Conservation (phyloP, 2,888 invertebrate genomes). For the Heliconius sara region DNA sequence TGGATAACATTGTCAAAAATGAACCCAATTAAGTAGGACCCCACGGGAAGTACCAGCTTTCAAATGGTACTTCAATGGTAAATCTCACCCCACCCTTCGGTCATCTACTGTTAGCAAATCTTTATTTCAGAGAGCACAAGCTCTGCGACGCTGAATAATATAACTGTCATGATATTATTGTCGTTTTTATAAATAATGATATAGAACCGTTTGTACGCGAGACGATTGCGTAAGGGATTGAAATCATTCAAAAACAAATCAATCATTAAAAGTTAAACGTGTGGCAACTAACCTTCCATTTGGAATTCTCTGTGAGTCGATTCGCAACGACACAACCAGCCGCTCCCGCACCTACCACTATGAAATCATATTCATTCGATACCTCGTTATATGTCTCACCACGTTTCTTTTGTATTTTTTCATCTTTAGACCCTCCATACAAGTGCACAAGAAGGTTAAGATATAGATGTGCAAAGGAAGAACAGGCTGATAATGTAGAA, state of each 20-base stretch:
- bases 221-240: neutral
- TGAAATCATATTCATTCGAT: slow-evolving; percentile 62
- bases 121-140: too few species aligned
- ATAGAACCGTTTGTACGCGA: too few species aligned
- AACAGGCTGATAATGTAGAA: slow-evolving; percentile 59
- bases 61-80: too few species aligned
- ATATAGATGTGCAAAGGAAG: slow-evolving; percentile 60
- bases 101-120: too few species aligned
- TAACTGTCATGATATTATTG: too few species aligned
- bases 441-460: slow-evolving; percentile 60
- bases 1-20: too few species aligned
- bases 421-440: slow-evolving; percentile 60
- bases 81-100: too few species aligned
- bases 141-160: too few species aligned
- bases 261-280: slow-evolving; percentile 29
- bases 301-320: slow-evolving; percentile 57
- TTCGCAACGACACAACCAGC: slow-evolving; percentile 69
- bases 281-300: slow-evolving; percentile 59
- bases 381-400: neutral
- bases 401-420: slow-evolving; percentile 43
- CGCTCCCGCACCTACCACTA: slow-evolving; percentile 68
- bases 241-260: too few species aligned
- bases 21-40: too few species aligned
- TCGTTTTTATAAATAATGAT: too few species aligned
- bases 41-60: too few species aligned